Evolutionary conservation across 2,888 invertebrate genomes (phyloP), one percentile per base, ranked within the genome.

Genomic region (Digitonthophagus gazella): DNA sequence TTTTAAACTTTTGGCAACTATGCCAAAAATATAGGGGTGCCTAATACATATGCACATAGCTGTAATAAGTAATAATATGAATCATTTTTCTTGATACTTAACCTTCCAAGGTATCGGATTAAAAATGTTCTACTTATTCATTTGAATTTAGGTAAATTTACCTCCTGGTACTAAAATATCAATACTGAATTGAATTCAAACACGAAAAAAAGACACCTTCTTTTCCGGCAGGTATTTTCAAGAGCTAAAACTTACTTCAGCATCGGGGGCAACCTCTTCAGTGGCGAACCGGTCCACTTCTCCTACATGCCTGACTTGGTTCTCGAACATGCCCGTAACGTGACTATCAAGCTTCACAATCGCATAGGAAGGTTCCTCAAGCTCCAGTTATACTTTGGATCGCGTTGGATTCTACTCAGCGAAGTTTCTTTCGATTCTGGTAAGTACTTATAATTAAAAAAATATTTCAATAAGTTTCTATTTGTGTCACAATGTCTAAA

Each of bases 341-440:
- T 95, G 76, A 90, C 91, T 79, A 90, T 95, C 79, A 90, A 91
- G 79, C 86, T 95, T 72, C 90, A 92, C 79, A 88, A 93, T 78
- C 87, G 91, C 69, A 86, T 93, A 67, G 95, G 92, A 69, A 87
- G 88, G 74, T 93, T 88, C 83, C 84, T 95, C 74, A 91, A 91
- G 83, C 83, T 91, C 78, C 89, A 92, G 79, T 86, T 95, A 67
- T 91, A 91, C 82, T 95, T 93, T 81, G 91, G 92, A 68, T 87
- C 90, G 58, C 86, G 89, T 76, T 95, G 95, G 94, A 90, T 95
- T 79, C 89, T 95, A 86, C 86, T 95, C 77, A 93, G 93, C 81
- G 95, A 95, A 84, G 88, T 95, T 73, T 88, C 90, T 76, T 95
- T 95, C 81, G 88, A 89, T 77, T 93, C 93, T 76, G 90, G 93